Percentiles rank a stretch among this genome's conserved stretches.
These are phyloP conservation scores for Drosophila nasuta DNA, from an alignment of 1,140 invertebrate genomes.

Conservation along the genomic window DNA sequence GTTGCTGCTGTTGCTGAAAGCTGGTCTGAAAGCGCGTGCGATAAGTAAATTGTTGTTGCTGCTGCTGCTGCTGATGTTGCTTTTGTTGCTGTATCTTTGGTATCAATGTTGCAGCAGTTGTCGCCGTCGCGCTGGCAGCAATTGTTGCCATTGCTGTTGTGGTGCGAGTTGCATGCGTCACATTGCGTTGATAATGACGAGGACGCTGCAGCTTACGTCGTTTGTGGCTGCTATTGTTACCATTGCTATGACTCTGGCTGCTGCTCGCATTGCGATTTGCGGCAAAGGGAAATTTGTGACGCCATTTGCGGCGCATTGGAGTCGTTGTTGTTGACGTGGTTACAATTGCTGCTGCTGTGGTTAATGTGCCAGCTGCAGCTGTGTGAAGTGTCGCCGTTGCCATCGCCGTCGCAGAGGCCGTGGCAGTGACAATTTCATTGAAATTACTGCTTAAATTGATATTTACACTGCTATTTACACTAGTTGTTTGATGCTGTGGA, in stretches of 20 bases:
- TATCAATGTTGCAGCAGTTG: slow-evolving; percentile 62
- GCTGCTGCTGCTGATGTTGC: slow-evolving; percentile 40
- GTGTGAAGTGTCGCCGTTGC: slow-evolving; percentile 45
- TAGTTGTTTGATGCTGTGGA: slow-evolving; percentile 66
- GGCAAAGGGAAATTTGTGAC: slow-evolving; percentile 62
- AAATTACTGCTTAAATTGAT: slow-evolving; percentile 78
- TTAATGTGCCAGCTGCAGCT: slow-evolving; percentile 13
- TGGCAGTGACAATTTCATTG: slow-evolving; percentile 80
- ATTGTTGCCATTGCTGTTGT: slow-evolving; percentile 64
- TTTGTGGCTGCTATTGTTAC: slow-evolving; percentile 35
- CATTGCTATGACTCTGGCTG: neutral
- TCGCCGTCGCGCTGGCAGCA: slow-evolving; percentile 46
- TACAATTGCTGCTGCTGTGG: slow-evolving; percentile 19
- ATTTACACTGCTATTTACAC: slow-evolving; percentile 84
- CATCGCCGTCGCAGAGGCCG: slow-evolving; percentile 51
- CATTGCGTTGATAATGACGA: slow-evolving; percentile 58
- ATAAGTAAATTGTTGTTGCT: slow-evolving; percentile 65
- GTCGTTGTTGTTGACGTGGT: slow-evolving; percentile 50
- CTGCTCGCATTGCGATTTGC: slow-evolving; percentile 41
- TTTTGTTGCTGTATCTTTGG: slow-evolving; percentile 63
- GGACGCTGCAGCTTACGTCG: slow-evolving; percentile 66
- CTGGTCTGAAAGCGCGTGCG: slow-evolving; percentile 50
- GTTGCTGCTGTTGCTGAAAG: slow-evolving; percentile 66
- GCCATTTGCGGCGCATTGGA: slow-evolving; percentile 60
- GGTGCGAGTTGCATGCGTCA: slow-evolving; percentile 74